phyloP scores from a whole-genome alignment of 2,888 invertebrate genomes.

The Camptogramma bilineatum region DNA sequence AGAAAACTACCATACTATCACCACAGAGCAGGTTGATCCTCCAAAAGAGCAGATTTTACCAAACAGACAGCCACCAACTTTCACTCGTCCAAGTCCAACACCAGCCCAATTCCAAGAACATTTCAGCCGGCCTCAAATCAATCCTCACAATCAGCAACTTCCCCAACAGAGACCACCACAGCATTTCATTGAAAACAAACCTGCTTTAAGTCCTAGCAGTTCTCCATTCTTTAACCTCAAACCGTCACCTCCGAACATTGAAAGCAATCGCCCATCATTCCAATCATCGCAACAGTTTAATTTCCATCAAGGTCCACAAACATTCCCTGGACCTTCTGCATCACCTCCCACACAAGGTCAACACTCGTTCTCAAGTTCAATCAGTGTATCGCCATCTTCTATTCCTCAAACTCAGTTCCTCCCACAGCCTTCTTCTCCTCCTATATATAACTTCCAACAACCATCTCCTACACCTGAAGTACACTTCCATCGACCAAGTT shows the following conservation, averaged over 20 bases:
- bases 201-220: constrained; percentile 68
- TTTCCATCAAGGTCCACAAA: constrained; percentile 76
- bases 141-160: constrained; percentile 76
- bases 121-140: constrained; percentile 62
- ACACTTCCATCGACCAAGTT: constrained; percentile 63
- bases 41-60: constrained; percentile 74
- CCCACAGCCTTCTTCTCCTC: constrained; percentile 74
- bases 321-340: constrained; percentile 63
- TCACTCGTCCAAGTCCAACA: constrained; percentile 66
- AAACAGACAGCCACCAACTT: constrained; percentile 66
- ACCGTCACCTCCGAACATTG: constrained; percentile 76
- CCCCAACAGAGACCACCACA: constrained; percentile 77
- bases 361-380: constrained; percentile 60
- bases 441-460: constrained; percentile 75
- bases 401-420: constrained; percentile 69
- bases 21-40: constrained; percentile 77
- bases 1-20: constrained; percentile 83
- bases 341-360: constrained; percentile 60
- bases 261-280: constrained; percentile 72
- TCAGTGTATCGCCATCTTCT: constrained; percentile 64
- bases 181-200: constrained; percentile 73
- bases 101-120: constrained; percentile 71
- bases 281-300: constrained; percentile 75
- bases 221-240: constrained; percentile 77
- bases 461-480: constrained; percentile 65